Base-by-base conservation (phyloP, 2,888 invertebrate genomes). In the Iphiclides podalirius region DNA sequence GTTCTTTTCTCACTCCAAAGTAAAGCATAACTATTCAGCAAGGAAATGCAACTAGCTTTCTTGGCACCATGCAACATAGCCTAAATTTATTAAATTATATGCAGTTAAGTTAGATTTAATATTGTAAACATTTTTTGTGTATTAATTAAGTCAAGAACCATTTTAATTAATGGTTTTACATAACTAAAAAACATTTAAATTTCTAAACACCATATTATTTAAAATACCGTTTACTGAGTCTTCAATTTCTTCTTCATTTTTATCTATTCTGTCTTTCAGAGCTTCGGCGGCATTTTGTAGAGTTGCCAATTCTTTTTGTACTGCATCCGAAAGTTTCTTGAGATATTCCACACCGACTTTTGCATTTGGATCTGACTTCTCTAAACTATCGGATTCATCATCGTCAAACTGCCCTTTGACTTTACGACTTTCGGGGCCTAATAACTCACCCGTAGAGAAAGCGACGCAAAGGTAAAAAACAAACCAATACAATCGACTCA, bases 391-490 rank as follows among this genome's bases (percentile, higher is more conserved):
- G 7, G 12, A 8, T 31, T 79, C 71, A 39, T 76, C 75, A 1
- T 79, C 72, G 0, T 75, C 71, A 17, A 61, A 64, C 55, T 72
- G 69, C 15, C 77, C 70, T 1, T 49, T 58, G 26, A 73, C 67
- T 51, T 76, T 77, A 28, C 53, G 63, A 14, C 62, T 55, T 4
- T 80, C 77, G 2, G 86, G 87, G 0, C 86, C 86, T 14, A 83
- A 63, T 20, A 85, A 60, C 58, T 86, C 82, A n/a, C 72, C 70
- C 42, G 71, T 54, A 31, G 74, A 65, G 45, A 83, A 36, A 38
- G 70, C 66, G 47, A 79, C 54, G 55, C 75, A 85, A 41, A 83
- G 53, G 55, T 61, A 78, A 55, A 82, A 59, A 52, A 75, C 40
- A 43, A 66, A 71, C 31, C 76, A 54, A 54, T 70, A 70, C 52